Percentiles rank a stretch among this genome's conserved stretches.
These are phyloP conservation scores for Chroicocephalus ridibundus DNA, from an alignment of 2,113 vertebrate genomes.

Conservation along the genomic window DNA sequence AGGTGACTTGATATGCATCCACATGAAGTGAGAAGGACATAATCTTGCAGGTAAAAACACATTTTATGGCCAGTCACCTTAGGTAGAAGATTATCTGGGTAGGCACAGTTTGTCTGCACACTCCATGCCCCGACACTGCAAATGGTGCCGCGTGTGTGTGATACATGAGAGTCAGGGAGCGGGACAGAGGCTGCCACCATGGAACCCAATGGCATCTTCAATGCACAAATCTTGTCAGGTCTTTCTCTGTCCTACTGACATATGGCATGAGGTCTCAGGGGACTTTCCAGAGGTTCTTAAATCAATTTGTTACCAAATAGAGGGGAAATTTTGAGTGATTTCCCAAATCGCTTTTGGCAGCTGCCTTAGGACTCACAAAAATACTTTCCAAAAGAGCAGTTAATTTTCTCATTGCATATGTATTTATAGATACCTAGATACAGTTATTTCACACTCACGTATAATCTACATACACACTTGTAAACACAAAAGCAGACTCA, in stretches of 20 bases:
- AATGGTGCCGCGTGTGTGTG: background rate
- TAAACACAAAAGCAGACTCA: background rate
- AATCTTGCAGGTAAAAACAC: background rate
- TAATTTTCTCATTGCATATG: background rate
- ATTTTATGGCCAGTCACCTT: background rate
- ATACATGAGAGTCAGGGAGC: background rate
- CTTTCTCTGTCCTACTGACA: background rate
- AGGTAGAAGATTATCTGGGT: background rate
- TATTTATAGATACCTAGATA: background rate
- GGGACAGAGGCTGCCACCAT: background rate
- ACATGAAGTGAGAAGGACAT: background rate
- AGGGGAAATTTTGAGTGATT: constrained; percentile 30
- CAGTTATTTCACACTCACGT: background rate
- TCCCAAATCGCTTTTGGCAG: background rate
- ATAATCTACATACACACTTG: background rate
- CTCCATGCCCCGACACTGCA: fast-evolving
- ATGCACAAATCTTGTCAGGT: background rate
- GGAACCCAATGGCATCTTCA: fast-evolving
- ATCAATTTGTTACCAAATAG: background rate
- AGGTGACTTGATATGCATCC: background rate
- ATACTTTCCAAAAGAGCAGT: background rate
- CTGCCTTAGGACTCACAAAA: background rate
- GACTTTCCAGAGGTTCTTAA: constrained; percentile 15
- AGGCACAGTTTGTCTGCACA: background rate
- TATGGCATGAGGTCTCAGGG: background rate